These are phyloP conservation scores for Zalophus californianus DNA, from an alignment of 2,797 vertebrate genomes.

Conservation along the genomic window DNA sequence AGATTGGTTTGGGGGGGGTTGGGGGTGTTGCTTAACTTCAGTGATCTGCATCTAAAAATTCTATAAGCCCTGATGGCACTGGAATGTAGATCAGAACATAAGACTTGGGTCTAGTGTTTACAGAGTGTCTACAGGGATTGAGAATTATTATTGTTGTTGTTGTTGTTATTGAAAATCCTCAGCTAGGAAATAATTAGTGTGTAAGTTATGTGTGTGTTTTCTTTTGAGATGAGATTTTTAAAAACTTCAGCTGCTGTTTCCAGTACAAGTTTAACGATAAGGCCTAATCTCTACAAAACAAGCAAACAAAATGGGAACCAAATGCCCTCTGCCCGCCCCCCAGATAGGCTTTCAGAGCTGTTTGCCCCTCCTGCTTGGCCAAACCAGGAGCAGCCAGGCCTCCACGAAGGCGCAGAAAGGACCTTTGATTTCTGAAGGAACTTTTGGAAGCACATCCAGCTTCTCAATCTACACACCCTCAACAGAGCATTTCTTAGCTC, in stretches of 20 bases:
- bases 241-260: slow-evolving; percentile 46
- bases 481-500: neutral
- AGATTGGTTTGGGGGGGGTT: neutral
- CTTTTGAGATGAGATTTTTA: slow-evolving; percentile 45
- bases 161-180: slow-evolving; percentile 28
- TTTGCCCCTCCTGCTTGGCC: neutral
- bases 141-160: neutral
- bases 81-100: slow-evolving; percentile 44
- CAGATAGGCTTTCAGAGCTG: slow-evolving; percentile 3
- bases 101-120: neutral
- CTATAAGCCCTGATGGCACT: neutral
- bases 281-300: slow-evolving; percentile 39
- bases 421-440: slow-evolving; percentile 49
- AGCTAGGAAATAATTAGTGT: slow-evolving; percentile 36
- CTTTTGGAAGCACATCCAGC: neutral
- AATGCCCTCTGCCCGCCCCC: neutral
- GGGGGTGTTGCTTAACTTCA: slow-evolving; percentile 22
- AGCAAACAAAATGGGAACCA: slow-evolving; percentile 57
- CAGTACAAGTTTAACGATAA: slow-evolving; percentile 37
- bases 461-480: neutral
- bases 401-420: neutral
- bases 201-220: slow-evolving; percentile 24
- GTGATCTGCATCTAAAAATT: slow-evolving; percentile 28
- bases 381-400: slow-evolving; percentile 8
- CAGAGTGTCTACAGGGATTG: neutral